These are phyloP conservation scores for Temnothorax rugatulus DNA, from an alignment of 2,888 invertebrate genomes.

Conservation along the genomic window DNA sequence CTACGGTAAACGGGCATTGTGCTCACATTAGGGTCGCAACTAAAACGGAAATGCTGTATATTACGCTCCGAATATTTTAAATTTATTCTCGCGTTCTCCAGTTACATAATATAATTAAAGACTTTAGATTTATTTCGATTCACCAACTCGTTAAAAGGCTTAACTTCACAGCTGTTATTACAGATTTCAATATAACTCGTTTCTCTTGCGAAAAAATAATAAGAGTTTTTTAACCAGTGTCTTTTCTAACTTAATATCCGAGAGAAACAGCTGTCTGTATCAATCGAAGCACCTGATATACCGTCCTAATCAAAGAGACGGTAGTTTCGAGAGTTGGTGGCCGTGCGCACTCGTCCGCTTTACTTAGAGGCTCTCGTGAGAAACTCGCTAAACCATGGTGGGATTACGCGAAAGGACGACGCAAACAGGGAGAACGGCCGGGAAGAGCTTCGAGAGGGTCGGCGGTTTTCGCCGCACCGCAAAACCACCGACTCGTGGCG, in stretches of 20 bases:
- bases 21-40: neutral
- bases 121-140: neutral
- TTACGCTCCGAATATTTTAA: neutral
- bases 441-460: conserved; percentile 75
- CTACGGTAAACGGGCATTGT: conserved; percentile 39
- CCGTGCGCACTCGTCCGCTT: conserved; percentile 48
- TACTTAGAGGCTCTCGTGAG: conserved; percentile 47
- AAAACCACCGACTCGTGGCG: conserved; percentile 84
- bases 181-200: neutral
- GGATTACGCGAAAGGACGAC: conserved; percentile 66
- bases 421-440: conserved; percentile 66
- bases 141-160: neutral
- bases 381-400: conserved; percentile 59
- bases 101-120: neutral
- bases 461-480: conserved; percentile 84
- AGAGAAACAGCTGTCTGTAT: conserved; percentile 10
- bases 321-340: conserved; percentile 31
- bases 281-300: conserved; percentile 28
- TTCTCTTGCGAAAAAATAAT: neutral
- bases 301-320: conserved; percentile 44
- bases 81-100: neutral
- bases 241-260: neutral
- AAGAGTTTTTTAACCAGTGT: neutral
- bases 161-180: neutral
- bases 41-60: conserved; percentile 8